Percentiles rank a stretch among this genome's conserved stretches.
Evolutionary conservation across 1,140 invertebrate genomes (phyloP).

Genomic region (Drosophila hydei): DNA sequence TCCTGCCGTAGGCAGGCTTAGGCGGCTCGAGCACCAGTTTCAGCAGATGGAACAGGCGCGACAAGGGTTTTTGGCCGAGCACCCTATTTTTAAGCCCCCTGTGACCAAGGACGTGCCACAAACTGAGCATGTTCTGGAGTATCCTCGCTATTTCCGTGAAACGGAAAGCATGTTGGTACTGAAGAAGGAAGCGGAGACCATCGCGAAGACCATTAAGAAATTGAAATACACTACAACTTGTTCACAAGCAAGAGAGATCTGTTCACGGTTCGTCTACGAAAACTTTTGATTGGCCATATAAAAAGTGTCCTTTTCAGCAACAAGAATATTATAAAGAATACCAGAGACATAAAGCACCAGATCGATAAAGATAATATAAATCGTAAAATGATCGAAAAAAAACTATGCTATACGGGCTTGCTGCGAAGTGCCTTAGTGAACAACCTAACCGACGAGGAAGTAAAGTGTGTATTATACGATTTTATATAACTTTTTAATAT

Average conservation of each 20-base stretch:
- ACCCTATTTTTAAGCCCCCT: too few species aligned
- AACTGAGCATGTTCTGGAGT: conserved; percentile 4
- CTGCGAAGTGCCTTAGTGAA: conserved; percentile 58
- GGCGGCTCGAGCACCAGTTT: conserved; percentile 59
- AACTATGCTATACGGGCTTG: conserved; percentile 46
- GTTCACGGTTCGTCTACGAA: not conserved
- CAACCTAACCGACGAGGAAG: conserved; percentile 74
- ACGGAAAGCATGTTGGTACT: conserved; percentile 26
- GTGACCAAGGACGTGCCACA: too few species aligned
- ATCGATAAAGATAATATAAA: not conserved
- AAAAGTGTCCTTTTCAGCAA: not conserved
- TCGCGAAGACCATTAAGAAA: not conserved
- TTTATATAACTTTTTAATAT: not conserved
- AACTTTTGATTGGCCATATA: not conserved
- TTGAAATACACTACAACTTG: not conserved
- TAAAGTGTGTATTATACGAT: conserved; percentile 44
- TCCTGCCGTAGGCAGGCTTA: conserved; percentile 69
- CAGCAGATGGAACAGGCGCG: too few species aligned
- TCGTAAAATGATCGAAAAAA: conserved; percentile 10
- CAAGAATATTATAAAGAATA: not conserved
- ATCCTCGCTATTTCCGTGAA: conserved; percentile 65
- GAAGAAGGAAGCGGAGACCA: not conserved
- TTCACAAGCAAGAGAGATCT: conserved; percentile 10
- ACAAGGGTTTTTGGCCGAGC: too few species aligned
- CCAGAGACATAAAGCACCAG: not conserved